Conservation (phyloP, 2,888 invertebrate species). For the Melanostoma mellinum region DNA sequence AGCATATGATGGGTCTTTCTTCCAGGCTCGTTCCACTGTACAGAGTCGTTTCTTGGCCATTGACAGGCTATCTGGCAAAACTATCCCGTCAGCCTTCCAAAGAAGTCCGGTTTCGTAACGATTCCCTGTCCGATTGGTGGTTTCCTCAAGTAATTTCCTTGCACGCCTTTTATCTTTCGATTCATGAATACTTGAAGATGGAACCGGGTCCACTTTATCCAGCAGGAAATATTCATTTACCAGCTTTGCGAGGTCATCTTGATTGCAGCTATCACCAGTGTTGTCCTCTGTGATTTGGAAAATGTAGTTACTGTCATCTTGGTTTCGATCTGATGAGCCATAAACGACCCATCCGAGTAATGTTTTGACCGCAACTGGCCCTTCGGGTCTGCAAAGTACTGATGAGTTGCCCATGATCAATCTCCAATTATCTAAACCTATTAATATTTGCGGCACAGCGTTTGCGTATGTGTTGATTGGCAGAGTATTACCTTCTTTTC, state of each 20-base stretch:
- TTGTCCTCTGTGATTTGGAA: not conserved
- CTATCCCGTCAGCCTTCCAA: not conserved
- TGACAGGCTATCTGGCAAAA: too few species aligned
- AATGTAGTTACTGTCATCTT: not conserved
- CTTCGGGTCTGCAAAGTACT: not conserved
- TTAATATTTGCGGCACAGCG: conserved; percentile 2
- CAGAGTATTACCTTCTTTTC: not conserved
- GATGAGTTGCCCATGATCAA: not conserved
- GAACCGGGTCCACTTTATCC: not conserved
- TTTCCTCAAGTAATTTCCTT: not conserved
- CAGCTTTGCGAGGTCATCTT: not conserved
- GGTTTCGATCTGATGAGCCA: conserved; percentile 1
- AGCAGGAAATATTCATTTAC: not conserved
- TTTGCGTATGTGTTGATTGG: not conserved
- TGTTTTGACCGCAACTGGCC: not conserved
- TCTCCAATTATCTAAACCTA: not conserved
- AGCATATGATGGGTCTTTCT: conserved; percentile 2
- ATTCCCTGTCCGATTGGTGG: not conserved
- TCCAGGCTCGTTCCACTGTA: not conserved
- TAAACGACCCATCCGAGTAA: conserved; percentile 15
- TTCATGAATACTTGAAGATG: not conserved
- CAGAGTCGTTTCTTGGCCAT: not conserved
- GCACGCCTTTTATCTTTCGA: not conserved
- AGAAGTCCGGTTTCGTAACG: conserved; percentile 7
- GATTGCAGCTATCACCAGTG: not conserved